Evolutionary conservation across 2,113 vertebrate genomes (phyloP).

Genomic region (Chelonoidis abingdonii): DNA sequence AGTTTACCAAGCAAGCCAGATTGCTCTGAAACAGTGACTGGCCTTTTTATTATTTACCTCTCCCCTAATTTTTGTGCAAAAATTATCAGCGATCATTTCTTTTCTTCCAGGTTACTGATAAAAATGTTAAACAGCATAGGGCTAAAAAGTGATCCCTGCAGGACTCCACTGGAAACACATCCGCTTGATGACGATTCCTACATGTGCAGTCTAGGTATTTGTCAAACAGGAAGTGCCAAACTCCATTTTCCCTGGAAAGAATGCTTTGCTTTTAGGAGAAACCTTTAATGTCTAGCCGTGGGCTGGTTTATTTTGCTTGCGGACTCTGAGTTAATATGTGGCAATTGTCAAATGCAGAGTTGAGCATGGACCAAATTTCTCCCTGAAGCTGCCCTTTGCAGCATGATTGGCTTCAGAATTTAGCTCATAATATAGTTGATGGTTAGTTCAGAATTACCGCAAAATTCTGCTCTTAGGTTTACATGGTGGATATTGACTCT

Average conservation of each 20-base stretch:
- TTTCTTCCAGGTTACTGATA: too few species aligned
- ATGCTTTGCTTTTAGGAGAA: neutral
- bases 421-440: rapidly evolving
- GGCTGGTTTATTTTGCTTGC: neutral
- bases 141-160: too few species aligned
- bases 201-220: neutral
- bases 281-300: constrained; percentile 15
- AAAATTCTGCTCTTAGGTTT: neutral
- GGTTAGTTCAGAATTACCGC: neutral
- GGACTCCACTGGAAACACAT: neutral
- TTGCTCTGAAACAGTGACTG: too few species aligned
- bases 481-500: neutral
- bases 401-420: neutral
- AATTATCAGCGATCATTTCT: too few species aligned
- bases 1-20: neutral
- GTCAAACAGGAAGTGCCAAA: too few species aligned
- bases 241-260: too few species aligned
- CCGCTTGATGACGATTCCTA: neutral
- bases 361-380: neutral
- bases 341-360: neutral
- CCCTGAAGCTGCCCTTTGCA: neutral
- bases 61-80: too few species aligned
- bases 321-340: constrained; percentile 26
- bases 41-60: too few species aligned
- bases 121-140: too few species aligned